Percentiles rank a stretch among this genome's conserved stretches.
phyloP scores from a whole-genome alignment of 2,797 vertebrate species.

The Chaenodraco wilsoni region DNA sequence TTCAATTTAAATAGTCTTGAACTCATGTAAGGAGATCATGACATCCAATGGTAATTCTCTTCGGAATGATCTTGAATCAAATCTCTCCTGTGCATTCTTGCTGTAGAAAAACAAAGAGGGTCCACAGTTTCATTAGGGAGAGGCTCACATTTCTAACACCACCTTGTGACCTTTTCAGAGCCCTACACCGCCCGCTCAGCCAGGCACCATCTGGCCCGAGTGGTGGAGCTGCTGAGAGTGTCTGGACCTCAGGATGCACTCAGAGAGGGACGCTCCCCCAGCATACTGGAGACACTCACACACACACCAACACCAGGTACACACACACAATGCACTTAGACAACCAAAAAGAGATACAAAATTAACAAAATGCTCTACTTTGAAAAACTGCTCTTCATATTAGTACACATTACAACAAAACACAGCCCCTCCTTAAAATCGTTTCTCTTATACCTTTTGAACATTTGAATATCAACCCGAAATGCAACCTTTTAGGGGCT shows the following conservation, averaged over 20 bases:
- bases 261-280: slow-evolving; percentile 84
- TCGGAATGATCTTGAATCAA: too few relatives aligned
- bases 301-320: slow-evolving; percentile 76
- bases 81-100: not conserved
- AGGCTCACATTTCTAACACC: slow-evolving; percentile 13
- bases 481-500: too few relatives aligned
- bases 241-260: slow-evolving; percentile 83
- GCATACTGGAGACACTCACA: slow-evolving; percentile 81
- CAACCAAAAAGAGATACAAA: not conserved
- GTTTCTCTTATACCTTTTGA: too few relatives aligned
- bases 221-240: slow-evolving; percentile 83
- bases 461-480: too few relatives aligned
- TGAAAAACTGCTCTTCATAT: too few relatives aligned
- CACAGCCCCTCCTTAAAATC: too few relatives aligned
- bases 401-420: too few relatives aligned
- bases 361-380: not conserved
- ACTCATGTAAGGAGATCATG: not conserved
- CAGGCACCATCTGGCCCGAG: slow-evolving; percentile 81
- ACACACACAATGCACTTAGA: slow-evolving; percentile 6
- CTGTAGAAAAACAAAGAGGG: not conserved
- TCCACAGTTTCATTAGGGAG: slow-evolving; percentile 23
- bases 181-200: slow-evolving; percentile 82
- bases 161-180: slow-evolving; percentile 68
- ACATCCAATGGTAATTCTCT: not conserved
- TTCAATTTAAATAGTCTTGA: not conserved